Percentiles rank a stretch among this genome's conserved stretches.
These are phyloP conservation scores for Neodiprion lecontei DNA, from an alignment of 1,140 invertebrate species.

Conservation along the genomic window DNA sequence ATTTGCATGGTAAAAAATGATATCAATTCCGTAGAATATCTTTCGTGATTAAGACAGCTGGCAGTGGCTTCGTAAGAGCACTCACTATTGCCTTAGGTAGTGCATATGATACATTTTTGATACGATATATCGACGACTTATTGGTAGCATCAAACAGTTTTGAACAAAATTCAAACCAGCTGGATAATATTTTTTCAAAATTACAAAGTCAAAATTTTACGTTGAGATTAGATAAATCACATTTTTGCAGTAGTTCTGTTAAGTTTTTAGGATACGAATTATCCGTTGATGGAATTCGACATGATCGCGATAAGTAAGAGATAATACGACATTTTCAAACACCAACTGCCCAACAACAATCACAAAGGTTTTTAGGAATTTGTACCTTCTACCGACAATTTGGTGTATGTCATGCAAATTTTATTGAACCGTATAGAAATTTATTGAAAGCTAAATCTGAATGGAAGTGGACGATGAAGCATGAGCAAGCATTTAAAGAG, in stretches of 20 bases:
- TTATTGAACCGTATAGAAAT: constrained; percentile 21
- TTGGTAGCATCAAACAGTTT: too few relatives aligned
- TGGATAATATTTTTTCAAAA: background rate
- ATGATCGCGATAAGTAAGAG: constrained; percentile 18
- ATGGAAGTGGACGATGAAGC: constrained; percentile 20
- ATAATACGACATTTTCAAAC: constrained; percentile 19
- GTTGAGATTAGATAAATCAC: constrained; percentile 16
- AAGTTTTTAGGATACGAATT: constrained; percentile 22
- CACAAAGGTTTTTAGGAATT: constrained; percentile 28
- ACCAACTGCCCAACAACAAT: constrained; percentile 23
- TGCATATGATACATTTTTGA: too few relatives aligned
- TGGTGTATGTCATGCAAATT: constrained; percentile 13
- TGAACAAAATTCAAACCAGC: too few relatives aligned
- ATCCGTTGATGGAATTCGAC: constrained; percentile 6
- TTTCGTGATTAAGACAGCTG: too few relatives aligned
- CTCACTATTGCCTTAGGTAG: too few relatives aligned
- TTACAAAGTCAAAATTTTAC: constrained; percentile 21
- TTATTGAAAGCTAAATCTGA: constrained; percentile 15
- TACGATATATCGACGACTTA: too few relatives aligned
- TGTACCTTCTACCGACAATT: constrained; percentile 32
- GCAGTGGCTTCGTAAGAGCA: too few relatives aligned
- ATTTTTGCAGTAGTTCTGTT: constrained; percentile 15
- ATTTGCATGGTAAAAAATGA: constrained; percentile 16
- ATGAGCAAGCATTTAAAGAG: constrained; percentile 11
- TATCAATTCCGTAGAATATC: constrained; percentile 2